A percentile compares a stretch with the other conserved stretches of the same genome.
phyloP scores from a whole-genome alignment of 2,888 invertebrate genomes.

The Himalopsyche anomala region DNA sequence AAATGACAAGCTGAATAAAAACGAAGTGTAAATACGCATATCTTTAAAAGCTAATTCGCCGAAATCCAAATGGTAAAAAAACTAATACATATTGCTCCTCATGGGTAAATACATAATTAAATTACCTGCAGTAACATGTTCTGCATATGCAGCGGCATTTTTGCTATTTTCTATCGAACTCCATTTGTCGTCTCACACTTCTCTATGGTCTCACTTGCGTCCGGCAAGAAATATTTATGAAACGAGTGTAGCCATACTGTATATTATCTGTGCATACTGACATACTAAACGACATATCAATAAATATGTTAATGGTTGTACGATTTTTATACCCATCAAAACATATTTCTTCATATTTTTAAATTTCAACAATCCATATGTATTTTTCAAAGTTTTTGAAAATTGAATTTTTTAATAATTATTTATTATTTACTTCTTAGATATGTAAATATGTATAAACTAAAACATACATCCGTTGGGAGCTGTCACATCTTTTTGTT shows the following conservation, averaged over 20 bases:
- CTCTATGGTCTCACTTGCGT: constrained; percentile 55
- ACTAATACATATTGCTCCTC: neutral
- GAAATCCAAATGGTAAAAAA: neutral
- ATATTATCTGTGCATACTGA: too few relatives aligned
- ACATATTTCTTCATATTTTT: too few relatives aligned
- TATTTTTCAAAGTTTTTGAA: too few relatives aligned
- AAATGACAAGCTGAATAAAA: constrained; percentile 68
- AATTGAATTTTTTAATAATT: too few relatives aligned
- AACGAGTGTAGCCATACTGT: constrained; percentile 19
- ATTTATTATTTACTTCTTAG: too few relatives aligned
- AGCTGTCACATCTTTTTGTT: too few relatives aligned
- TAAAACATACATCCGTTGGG: too few relatives aligned
- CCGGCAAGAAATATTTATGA: constrained; percentile 23
- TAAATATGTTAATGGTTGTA: too few relatives aligned
- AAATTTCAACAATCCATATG: too few relatives aligned
- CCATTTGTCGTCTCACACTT: constrained; percentile 54
- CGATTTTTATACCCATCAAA: too few relatives aligned
- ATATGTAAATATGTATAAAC: too few relatives aligned
- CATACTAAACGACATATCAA: neutral
- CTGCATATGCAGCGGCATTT: constrained; percentile 77
- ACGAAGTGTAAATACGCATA: neutral
- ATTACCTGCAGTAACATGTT: constrained; percentile 78
- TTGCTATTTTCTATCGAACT: constrained; percentile 58
- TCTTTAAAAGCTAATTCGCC: neutral
- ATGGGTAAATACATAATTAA: constrained; percentile 65